Evolutionary conservation across 2,888 invertebrate species (phyloP).

Genomic region (Megalurothrips usitatus): DNA sequence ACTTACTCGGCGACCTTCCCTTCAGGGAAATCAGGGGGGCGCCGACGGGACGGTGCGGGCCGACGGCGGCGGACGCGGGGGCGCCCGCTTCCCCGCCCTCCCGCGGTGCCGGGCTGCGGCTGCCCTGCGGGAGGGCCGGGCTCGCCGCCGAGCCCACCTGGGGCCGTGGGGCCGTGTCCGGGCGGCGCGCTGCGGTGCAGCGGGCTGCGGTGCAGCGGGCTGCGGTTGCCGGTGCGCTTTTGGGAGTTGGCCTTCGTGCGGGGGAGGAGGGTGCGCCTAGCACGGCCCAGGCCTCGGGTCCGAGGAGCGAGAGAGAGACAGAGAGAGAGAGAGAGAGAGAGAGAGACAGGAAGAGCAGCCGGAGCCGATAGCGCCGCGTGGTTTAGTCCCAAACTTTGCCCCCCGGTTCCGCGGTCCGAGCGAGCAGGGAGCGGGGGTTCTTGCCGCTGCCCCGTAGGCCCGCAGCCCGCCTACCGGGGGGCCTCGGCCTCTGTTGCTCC

Average conservation of each 20-base stretch:
- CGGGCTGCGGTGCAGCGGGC: background rate
- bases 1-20: background rate
- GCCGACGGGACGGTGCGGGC: background rate
- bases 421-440: too few species aligned
- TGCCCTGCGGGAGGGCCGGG: too few species aligned
- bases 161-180: background rate
- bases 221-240: constrained; percentile 10
- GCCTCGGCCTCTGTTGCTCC: too few species aligned
- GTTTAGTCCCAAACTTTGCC: background rate
- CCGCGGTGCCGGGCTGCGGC: too few species aligned
- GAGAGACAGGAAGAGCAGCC: background rate
- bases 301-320: background rate
- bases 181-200: background rate
- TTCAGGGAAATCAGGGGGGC: constrained; percentile 7
- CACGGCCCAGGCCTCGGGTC: background rate
- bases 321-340: background rate
- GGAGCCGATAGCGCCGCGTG: background rate
- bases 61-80: background rate
- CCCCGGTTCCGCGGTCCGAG: background rate
- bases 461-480: too few species aligned
- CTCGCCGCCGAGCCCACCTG: background rate
- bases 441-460: background rate
- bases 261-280: background rate
- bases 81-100: too few species aligned
- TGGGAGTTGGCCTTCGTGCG: constrained; percentile 7